Evolutionary conservation across 2,888 invertebrate species (phyloP).

Genomic region (Coenonympha glycerion): DNA sequence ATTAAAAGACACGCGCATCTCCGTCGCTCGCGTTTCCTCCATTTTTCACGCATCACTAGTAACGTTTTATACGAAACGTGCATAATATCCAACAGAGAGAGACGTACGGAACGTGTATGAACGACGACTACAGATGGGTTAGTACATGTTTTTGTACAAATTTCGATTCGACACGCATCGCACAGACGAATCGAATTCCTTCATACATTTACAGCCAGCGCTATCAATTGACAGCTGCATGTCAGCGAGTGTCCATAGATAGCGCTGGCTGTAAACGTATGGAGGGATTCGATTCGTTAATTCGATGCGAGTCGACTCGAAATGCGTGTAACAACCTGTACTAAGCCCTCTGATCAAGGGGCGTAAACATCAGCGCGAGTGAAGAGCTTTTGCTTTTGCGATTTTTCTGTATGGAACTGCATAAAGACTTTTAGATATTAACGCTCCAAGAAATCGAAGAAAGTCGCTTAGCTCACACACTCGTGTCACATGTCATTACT

Average conservation of each 20-base stretch:
- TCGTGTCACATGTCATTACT: not conserved
- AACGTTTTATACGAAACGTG: conserved; percentile 37
- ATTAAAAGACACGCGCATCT: conserved; percentile 47
- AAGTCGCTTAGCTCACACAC: not conserved
- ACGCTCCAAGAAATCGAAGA: conserved; percentile 15
- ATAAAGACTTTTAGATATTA: conserved; percentile 17
- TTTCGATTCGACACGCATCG: too few species aligned
- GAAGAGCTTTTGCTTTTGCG: conserved; percentile 20
- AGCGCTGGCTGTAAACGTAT: too few species aligned
- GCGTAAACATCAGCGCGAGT: conserved; percentile 19
- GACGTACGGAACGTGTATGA: conserved; percentile 14
- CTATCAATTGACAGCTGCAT: too few species aligned
- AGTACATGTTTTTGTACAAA: too few species aligned
- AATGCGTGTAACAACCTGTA: too few species aligned
- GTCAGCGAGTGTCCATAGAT: too few species aligned
- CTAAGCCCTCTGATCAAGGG: too few species aligned
- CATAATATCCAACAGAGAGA: conserved; percentile 28
- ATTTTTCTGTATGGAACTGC: conserved; percentile 3
- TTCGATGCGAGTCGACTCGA: too few species aligned
- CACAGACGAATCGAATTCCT: too few species aligned
- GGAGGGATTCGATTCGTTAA: too few species aligned
- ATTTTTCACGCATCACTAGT: conserved; percentile 49
- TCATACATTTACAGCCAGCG: too few species aligned
- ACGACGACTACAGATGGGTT: conserved; percentile 21
- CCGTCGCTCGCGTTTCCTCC: conserved; percentile 34